A percentile compares a stretch with the other conserved stretches of the same genome.
These are phyloP conservation scores for Scomberomorus guttatus DNA, from an alignment of 2,797 vertebrate genomes.

Conservation along the genomic window DNA sequence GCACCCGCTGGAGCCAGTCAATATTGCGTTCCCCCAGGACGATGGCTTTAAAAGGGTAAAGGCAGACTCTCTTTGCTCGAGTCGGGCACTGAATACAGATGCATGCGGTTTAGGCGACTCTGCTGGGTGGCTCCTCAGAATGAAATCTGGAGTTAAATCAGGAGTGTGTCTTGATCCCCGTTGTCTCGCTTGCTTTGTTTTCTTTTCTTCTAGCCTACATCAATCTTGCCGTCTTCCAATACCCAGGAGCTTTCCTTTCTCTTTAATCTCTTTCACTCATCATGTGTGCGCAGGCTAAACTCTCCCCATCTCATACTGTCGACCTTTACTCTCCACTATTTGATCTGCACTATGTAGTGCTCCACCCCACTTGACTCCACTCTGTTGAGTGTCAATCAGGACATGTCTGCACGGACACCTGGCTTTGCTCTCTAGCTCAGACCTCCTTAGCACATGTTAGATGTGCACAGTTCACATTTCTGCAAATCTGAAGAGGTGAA, in stretches of 20 bases:
- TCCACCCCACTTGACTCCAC: constrained; percentile 72
- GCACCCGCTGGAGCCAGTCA: constrained; percentile 60
- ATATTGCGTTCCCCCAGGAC: constrained; percentile 62
- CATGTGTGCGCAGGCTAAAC: constrained; percentile 61
- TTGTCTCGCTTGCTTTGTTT: constrained; percentile 50
- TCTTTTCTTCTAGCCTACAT: constrained; percentile 49
- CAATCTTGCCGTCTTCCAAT: constrained; percentile 49
- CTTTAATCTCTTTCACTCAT: constrained; percentile 75
- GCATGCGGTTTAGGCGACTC: background rate
- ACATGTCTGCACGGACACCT: constrained; percentile 28
- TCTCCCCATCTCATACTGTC: constrained; percentile 58
- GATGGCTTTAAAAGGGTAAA: constrained; percentile 71
- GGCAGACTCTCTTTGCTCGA: constrained; percentile 44
- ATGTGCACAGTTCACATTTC: background rate
- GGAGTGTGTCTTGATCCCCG: constrained; percentile 48
- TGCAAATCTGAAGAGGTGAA: too few species aligned
- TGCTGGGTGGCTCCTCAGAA: constrained; percentile 11
- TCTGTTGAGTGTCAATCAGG: constrained; percentile 69
- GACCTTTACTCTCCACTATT: constrained; percentile 73
- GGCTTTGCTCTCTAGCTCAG: constrained; percentile 14
- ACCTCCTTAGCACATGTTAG: constrained; percentile 28
- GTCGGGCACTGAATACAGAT: constrained; percentile 70
- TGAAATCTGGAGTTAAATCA: constrained; percentile 53
- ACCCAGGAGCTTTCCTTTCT: constrained; percentile 49
- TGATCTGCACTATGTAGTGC: constrained; percentile 64